Percentiles rank a stretch among this genome's conserved stretches.
phyloP scores from a whole-genome alignment of 1,140 invertebrate species.

The Dreissena polymorpha region DNA sequence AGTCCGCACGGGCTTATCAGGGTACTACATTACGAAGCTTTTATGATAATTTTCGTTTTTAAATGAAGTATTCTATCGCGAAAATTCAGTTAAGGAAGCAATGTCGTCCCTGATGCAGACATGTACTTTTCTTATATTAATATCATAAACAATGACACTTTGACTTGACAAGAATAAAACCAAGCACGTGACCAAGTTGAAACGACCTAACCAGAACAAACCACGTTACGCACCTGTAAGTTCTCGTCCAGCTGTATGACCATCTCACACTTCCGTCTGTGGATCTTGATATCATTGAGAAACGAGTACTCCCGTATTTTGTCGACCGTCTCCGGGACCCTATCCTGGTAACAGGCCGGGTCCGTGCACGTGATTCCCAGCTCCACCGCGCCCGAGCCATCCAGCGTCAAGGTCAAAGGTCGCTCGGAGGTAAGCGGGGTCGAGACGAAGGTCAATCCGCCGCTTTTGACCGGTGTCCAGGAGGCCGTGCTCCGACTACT shows the following conservation, averaged over 20 bases:
- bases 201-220: too few species aligned
- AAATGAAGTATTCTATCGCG: too few species aligned
- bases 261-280: conserved; percentile 41
- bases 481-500: not conserved
- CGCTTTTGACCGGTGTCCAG: conserved; percentile 31
- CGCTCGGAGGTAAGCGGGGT: not conserved
- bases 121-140: too few species aligned
- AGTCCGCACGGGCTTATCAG: too few species aligned
- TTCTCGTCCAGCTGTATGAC: conserved; percentile 7
- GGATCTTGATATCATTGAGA: conserved; percentile 49
- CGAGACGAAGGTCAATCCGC: conserved; percentile 21
- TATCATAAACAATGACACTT: too few species aligned
- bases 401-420: conserved; percentile 26
- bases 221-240: too few species aligned
- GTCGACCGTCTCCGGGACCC: not conserved
- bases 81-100: too few species aligned
- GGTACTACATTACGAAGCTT: too few species aligned
- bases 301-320: conserved; percentile 5
- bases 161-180: too few species aligned
- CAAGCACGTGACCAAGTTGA: too few species aligned
- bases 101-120: too few species aligned
- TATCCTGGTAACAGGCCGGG: not conserved
- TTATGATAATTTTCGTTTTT: too few species aligned
- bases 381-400: conserved; percentile 31
- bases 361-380: conserved; percentile 19